Conservation (phyloP, 1,140 invertebrate genomes). For the Trichonephila inaurata region DNA sequence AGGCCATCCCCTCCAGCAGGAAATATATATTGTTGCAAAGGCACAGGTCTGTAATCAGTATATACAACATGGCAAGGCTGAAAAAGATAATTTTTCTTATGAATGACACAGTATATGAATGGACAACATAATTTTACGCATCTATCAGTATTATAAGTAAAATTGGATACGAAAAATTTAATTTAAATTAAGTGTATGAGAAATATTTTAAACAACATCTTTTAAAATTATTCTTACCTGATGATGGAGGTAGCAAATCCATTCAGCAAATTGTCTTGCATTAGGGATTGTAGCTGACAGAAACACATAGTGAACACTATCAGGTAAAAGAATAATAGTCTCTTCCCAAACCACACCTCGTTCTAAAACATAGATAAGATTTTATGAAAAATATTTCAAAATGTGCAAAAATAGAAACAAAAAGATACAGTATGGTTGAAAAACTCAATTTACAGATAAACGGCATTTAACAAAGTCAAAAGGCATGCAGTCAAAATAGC, state of each 20-base stretch:
- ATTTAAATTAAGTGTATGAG: background rate
- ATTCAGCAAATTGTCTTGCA: constrained; percentile 98
- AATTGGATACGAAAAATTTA: background rate
- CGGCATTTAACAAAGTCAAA: too few relatives aligned
- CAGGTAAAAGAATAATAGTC: constrained; percentile 97
- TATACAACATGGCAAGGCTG: constrained; percentile 99
- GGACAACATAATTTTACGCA: too few relatives aligned
- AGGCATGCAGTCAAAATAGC: too few relatives aligned
- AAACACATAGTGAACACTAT: constrained; percentile 99
- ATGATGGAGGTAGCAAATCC: constrained; percentile 97
- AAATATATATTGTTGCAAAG: constrained; percentile 98
- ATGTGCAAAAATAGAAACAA: too few relatives aligned
- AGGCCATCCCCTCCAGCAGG: constrained; percentile 96
- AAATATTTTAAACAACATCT: background rate
- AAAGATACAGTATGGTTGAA: too few relatives aligned
- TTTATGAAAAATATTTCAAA: too few relatives aligned
- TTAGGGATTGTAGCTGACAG: constrained; percentile 99
- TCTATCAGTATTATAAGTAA: background rate
- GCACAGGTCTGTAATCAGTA: constrained; percentile 98
- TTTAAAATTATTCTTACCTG: constrained; percentile 78
- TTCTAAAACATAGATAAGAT: constrained; percentile 82
- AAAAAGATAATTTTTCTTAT: background rate
- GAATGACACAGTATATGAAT: too few relatives aligned
- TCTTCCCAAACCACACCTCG: constrained; percentile 99
- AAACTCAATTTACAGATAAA: too few relatives aligned